Conservation (phyloP, 2,797 vertebrate species). For the Pangasius sanitwongsei region DNA sequence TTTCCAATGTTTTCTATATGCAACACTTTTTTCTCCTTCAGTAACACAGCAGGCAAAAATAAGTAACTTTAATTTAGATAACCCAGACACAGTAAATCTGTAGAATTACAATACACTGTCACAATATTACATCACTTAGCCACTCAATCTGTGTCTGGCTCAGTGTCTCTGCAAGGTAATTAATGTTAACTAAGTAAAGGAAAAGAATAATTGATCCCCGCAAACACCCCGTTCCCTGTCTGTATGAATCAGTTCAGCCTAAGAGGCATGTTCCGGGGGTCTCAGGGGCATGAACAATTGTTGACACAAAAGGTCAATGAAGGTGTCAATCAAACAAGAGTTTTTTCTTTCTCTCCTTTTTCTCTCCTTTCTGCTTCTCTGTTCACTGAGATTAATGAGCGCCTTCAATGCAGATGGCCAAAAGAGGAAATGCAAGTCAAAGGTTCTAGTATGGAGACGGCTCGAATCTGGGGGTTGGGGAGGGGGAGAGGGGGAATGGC, state of each 20-base stretch:
- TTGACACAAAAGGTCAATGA: constrained; percentile 45
- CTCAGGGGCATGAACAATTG: constrained; percentile 37
- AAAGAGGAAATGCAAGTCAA: constrained; percentile 54
- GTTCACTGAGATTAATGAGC: constrained; percentile 42
- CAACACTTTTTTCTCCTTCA: neutral
- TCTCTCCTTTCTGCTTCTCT: constrained; percentile 2
- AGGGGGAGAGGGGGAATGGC: neutral
- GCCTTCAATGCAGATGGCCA: constrained; percentile 28
- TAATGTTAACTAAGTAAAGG: constrained; percentile 11
- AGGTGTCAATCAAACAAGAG: constrained; percentile 44
- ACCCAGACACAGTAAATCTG: neutral
- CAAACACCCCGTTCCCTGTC: neutral
- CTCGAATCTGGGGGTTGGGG: constrained; percentile 9
- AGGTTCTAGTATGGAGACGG: constrained; percentile 45
- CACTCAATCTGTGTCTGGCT: neutral
- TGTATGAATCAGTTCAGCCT: neutral
- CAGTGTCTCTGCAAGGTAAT: constrained; percentile 13
- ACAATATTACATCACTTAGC: constrained; percentile 13
- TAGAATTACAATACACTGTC: neutral
- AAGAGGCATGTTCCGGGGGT: constrained; percentile 18
- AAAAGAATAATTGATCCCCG: neutral
- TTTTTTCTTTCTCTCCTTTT: constrained; percentile 19
- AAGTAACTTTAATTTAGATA: neutral
- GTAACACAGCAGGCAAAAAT: neutral
- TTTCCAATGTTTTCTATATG: neutral